Conservation (phyloP, 2,113 vertebrate genomes). For the Hiodon alosoides region DNA sequence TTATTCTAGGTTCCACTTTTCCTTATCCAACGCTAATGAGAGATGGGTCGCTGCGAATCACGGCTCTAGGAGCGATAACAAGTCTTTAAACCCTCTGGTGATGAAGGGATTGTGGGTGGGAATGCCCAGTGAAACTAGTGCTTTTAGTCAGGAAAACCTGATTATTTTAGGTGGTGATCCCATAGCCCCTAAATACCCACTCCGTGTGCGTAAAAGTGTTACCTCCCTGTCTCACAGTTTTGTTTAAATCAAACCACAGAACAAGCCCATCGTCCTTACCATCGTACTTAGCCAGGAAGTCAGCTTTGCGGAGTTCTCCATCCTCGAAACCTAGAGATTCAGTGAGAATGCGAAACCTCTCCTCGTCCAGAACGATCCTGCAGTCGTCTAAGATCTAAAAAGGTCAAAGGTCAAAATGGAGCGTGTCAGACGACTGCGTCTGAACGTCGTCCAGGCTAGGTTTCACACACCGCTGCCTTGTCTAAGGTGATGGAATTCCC, state of each 20-base stretch:
- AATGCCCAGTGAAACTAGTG: background rate
- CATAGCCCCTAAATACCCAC: background rate
- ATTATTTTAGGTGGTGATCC: background rate
- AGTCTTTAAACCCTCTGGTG: background rate
- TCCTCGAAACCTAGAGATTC: slow-evolving; percentile 40
- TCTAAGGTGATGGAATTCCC: no score
- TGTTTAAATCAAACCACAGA: no score
- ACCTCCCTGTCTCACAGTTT: no score
- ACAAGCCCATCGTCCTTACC: slow-evolving; percentile 37
- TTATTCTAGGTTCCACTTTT: slow-evolving; percentile 45
- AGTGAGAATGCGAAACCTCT: slow-evolving; percentile 38
- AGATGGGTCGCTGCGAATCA: slow-evolving; percentile 50
- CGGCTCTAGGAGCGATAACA: slow-evolving; percentile 47
- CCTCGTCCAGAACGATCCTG: slow-evolving; percentile 44
- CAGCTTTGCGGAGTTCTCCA: slow-evolving; percentile 41
- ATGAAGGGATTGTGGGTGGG: background rate
- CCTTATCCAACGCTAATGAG: slow-evolving; percentile 52
- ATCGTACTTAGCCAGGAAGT: slow-evolving; percentile 50
- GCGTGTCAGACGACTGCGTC: background rate
- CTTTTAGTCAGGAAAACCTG: background rate
- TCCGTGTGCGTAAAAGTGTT: background rate
- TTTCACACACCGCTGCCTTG: background rate
- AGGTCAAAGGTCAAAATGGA: slow-evolving; percentile 15
- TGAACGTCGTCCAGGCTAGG: background rate
- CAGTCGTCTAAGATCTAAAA: slow-evolving; percentile 47